Evolutionary conservation across 1,140 invertebrate species (phyloP).

Genomic region (Caerostris darwini): DNA sequence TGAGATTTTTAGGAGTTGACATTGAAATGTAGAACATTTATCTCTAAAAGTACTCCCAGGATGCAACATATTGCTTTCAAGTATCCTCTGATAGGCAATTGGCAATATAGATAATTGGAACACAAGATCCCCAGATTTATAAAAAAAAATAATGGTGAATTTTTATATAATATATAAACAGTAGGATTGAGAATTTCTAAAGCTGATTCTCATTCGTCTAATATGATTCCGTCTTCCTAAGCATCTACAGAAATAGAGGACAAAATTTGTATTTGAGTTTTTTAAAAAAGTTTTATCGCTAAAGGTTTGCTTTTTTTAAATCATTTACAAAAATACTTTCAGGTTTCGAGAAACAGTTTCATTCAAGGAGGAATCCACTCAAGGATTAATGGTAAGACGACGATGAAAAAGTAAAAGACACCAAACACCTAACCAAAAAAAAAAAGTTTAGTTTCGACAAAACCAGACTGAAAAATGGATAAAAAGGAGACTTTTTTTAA

Average conservation of each 20-base stretch:
- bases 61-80: no score
- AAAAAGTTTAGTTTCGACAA: not conserved
- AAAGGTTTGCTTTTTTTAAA: not conserved
- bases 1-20: no score
- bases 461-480: not conserved
- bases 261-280: not conserved
- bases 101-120: no score
- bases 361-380: not conserved
- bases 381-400: conserved; percentile 15
- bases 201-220: not conserved
- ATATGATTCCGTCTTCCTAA: not conserved
- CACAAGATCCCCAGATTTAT: no score
- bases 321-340: not conserved
- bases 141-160: no score
- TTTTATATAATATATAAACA: no score
- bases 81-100: no score
- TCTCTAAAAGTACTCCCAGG: no score
- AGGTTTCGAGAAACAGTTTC: not conserved
- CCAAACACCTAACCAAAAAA: not conserved
- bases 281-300: no score
- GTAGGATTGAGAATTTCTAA: not conserved
- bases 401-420: not conserved
- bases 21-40: no score
- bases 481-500: not conserved
- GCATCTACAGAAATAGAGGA: not conserved